A percentile compares a stretch with the other conserved stretches of the same genome.
Conservation (phyloP, 2,113 vertebrate genomes). For the Caretta caretta region DNA sequence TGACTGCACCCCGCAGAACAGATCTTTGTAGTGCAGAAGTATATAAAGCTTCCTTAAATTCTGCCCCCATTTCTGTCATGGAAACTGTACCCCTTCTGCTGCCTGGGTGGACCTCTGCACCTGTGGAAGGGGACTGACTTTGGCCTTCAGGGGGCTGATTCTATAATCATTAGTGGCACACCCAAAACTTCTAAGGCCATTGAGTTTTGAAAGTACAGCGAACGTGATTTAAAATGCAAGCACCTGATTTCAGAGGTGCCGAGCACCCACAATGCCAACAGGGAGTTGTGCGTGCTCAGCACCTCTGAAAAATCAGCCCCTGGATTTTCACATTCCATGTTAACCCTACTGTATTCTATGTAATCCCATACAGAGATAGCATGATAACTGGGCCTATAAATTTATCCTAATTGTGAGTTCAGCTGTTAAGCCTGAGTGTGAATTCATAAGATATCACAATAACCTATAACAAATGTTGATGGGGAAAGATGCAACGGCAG, state of each 20-base stretch:
- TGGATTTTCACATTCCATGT: fast-evolving
- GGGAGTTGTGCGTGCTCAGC: neutral
- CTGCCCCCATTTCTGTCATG: neutral
- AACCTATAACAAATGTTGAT: neutral
- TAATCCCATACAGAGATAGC: fast-evolving
- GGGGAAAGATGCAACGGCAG: neutral
- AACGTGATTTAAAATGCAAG: neutral
- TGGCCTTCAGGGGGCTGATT: neutral
- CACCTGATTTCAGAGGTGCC: neutral
- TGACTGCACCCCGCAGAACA: neutral
- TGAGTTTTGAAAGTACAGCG: neutral
- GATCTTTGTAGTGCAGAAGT: neutral
- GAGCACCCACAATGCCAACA: fast-evolving
- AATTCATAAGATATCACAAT: neutral
- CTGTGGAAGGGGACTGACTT: neutral
- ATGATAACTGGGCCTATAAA: neutral
- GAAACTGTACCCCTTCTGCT: neutral
- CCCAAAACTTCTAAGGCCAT: neutral
- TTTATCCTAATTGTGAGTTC: neutral
- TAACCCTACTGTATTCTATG: neutral
- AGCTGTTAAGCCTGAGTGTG: neutral
- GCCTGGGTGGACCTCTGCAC: neutral
- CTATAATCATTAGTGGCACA: neutral
- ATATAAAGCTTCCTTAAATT: neutral
- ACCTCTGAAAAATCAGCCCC: neutral